Percentiles rank a stretch among this genome's conserved stretches.
These are phyloP conservation scores for Myotis lucifugus DNA, from an alignment of 2,113 vertebrate species.

Conservation along the genomic window DNA sequence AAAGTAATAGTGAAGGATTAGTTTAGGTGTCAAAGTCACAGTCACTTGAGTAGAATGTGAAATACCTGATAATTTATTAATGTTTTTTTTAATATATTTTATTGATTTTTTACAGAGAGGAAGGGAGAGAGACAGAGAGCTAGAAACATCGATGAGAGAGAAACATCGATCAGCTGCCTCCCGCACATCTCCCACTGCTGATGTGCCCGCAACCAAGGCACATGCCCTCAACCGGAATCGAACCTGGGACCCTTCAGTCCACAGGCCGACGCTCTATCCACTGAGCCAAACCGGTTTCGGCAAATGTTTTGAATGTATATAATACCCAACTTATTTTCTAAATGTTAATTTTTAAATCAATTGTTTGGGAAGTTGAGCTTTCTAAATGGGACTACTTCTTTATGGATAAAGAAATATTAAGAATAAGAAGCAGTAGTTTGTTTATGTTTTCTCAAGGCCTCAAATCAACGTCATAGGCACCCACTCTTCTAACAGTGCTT, in stretches of 20 bases:
- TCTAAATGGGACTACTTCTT: not conserved
- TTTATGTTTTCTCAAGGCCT: not conserved
- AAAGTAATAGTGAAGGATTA: not conserved
- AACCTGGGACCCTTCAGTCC: too few relatives aligned
- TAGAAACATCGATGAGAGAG: too few relatives aligned
- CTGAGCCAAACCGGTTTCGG: too few relatives aligned
- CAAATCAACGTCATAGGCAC: not conserved
- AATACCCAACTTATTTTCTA: not conserved
- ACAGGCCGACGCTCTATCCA: too few relatives aligned
- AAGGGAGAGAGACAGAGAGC: too few relatives aligned
- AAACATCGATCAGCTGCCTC: too few relatives aligned
- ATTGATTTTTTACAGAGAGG: too few relatives aligned
- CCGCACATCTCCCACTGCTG: too few relatives aligned
- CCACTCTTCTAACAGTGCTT: not conserved
- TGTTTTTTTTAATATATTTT: not conserved
- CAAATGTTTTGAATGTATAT: not conserved
- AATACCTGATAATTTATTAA: not conserved
- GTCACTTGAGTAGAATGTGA: not conserved
- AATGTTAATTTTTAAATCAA: not conserved
- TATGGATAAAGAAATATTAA: not conserved
- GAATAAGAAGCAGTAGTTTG: not conserved
- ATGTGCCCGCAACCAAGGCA: too few relatives aligned
- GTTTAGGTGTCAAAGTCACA: not conserved
- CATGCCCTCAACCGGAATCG: too few relatives aligned
- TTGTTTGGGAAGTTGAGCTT: not conserved